phyloP scores from a whole-genome alignment of 2,113 vertebrate species.

The Tetraodon nigroviridis region DNA sequence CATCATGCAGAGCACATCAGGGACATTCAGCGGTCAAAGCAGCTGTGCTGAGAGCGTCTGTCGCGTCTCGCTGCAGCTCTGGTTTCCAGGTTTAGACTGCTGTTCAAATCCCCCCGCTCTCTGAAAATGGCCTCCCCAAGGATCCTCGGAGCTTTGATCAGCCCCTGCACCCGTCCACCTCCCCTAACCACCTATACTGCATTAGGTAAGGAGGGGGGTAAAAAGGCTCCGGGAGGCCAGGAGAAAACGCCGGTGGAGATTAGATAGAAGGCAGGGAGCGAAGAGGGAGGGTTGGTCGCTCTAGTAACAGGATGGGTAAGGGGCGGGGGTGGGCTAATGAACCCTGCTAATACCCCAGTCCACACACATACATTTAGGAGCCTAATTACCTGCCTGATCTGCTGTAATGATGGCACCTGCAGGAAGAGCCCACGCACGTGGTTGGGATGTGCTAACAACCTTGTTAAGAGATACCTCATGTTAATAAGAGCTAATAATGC shows the following conservation, averaged over 20 bases:
- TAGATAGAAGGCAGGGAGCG: constrained; percentile 47
- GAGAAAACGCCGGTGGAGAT: constrained; percentile 47
- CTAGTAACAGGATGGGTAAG: constrained; percentile 46
- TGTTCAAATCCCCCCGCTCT: constrained; percentile 53
- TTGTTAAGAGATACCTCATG: constrained; percentile 55
- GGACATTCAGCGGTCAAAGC: constrained; percentile 58
- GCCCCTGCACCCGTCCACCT: constrained; percentile 33
- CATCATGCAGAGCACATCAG: constrained; percentile 55
- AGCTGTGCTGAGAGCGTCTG: constrained; percentile 38
- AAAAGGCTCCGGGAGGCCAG: constrained; percentile 39
- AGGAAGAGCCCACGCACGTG: constrained; percentile 23
- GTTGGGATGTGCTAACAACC: constrained; percentile 46
- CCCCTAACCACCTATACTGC: constrained; percentile 23
- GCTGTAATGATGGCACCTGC: constrained; percentile 52
- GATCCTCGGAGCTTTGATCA: constrained; percentile 61
- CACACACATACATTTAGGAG: constrained; percentile 31
- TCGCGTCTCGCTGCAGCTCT: constrained; percentile 46
- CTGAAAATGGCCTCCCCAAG: constrained; percentile 54
- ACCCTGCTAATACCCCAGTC: constrained; percentile 27
- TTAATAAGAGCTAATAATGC: constrained; percentile 57
- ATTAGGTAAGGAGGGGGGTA: constrained; percentile 23
- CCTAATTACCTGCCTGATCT: constrained; percentile 64
- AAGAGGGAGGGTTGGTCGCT: constrained; percentile 46
- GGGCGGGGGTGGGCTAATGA: constrained; percentile 51
- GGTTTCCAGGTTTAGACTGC: constrained; percentile 48